Percentiles rank a stretch among this genome's conserved stretches.
These are phyloP conservation scores for Oscheius onirici DNA, from an alignment of 2,888 invertebrate species.

Conservation along the genomic window DNA sequence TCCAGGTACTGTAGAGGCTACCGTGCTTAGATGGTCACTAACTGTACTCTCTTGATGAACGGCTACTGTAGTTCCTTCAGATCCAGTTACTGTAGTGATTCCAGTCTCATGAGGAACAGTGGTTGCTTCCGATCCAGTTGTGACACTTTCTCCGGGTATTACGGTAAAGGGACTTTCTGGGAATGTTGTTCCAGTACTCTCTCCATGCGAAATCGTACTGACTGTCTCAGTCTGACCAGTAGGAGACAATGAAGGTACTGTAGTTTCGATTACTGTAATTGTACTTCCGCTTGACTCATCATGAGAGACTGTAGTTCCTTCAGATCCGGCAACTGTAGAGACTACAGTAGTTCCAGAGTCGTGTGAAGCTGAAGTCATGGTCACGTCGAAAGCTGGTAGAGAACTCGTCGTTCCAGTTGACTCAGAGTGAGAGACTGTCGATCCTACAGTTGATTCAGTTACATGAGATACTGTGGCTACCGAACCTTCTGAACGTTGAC, in stretches of 20 bases:
- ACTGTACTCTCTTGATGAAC: background rate
- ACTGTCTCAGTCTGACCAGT: no score
- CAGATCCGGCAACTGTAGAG: background rate
- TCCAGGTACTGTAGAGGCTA: background rate
- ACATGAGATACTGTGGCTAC: background rate
- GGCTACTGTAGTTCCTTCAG: background rate
- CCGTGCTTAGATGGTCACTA: background rate
- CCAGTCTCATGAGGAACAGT: background rate
- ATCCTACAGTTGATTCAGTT: background rate
- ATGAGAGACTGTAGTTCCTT: background rate
- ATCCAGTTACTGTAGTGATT: background rate
- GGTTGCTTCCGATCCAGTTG: background rate
- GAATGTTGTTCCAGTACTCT: no score
- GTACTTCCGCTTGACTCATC: no score
- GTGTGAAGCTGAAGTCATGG: background rate
- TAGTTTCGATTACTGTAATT: background rate
- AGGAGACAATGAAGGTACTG: background rate
- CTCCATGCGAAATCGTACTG: no score
- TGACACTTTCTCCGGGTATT: background rate
- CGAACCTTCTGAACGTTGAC: no score
- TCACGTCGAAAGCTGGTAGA: background rate
- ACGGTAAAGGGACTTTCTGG: background rate
- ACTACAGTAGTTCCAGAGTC: background rate
- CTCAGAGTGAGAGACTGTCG: background rate
- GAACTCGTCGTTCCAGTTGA: no score